Evolutionary conservation across 2,113 vertebrate species (phyloP).

Genomic region (Dinomys branickii): DNA sequence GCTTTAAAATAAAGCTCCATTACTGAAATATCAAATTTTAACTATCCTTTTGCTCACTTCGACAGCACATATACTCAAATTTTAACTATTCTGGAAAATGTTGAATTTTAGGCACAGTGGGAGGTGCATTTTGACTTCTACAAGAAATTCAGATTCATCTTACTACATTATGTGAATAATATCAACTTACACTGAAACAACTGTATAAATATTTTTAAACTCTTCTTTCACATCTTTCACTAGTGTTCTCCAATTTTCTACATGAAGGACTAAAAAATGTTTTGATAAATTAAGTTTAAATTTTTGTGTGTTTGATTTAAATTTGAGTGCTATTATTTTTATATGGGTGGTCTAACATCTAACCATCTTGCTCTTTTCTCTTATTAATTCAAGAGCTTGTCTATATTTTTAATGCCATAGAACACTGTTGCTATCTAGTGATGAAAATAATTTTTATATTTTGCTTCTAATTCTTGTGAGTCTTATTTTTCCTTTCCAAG

Average conservation of each 20-base stretch:
- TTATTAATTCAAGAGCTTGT: not conserved
- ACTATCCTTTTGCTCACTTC: too few relatives aligned
- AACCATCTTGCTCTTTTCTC: not conserved
- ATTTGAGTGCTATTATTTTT: not conserved
- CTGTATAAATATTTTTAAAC: not conserved
- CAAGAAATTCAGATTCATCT: not conserved
- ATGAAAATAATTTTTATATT: not conserved
- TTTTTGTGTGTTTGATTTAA: not conserved
- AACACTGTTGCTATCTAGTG: not conserved
- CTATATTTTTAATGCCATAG: not conserved
- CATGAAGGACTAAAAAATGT: not conserved
- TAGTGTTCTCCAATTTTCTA: not conserved
- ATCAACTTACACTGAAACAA: slow-evolving; percentile 9
- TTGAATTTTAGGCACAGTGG: not conserved
- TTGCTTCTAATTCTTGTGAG: not conserved
- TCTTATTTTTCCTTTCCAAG: slow-evolving; percentile 1
- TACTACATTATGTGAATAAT: not conserved
- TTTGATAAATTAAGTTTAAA: not conserved
- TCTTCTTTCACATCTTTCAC: not conserved
- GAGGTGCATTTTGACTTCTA: not conserved
- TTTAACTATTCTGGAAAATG: not conserved
- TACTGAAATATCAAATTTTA: not conserved
- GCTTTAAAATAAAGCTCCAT: not conserved
- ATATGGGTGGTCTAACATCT: not conserved
- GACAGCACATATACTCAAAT: too few relatives aligned